phyloP scores from a whole-genome alignment of 2,113 vertebrate genomes.

The Oryzias melastigma region DNA sequence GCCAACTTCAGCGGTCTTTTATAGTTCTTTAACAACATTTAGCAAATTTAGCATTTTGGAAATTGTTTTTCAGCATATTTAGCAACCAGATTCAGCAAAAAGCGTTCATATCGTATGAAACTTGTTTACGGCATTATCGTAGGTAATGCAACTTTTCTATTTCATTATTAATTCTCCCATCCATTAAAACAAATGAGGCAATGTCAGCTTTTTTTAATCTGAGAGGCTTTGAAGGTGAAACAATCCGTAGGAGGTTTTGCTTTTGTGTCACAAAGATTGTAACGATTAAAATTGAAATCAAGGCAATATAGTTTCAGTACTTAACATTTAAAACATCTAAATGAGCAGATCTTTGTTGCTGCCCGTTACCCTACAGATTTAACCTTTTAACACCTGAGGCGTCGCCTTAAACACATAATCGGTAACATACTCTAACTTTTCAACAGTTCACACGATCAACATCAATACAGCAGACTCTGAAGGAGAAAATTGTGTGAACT shows the following conservation, averaged over 20 bases:
- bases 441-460: constrained; percentile 8
- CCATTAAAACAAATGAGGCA: constrained; percentile 53
- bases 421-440: constrained; percentile 28
- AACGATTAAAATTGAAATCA: constrained; percentile 50
- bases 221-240: constrained; percentile 53
- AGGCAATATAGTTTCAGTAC: constrained; percentile 32
- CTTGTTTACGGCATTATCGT: too few species aligned
- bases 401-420: constrained; percentile 6
- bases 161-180: constrained; percentile 28
- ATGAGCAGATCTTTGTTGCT: background rate
- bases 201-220: constrained; percentile 30
- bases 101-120: too few species aligned
- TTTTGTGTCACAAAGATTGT: constrained; percentile 51
- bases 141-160: too few species aligned
- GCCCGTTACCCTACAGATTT: too few species aligned
- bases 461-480: too few species aligned
- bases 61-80: too few species aligned
- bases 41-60: too few species aligned
- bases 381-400: too few species aligned
- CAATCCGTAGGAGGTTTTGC: constrained; percentile 37
- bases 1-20: too few species aligned
- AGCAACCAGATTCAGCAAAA: too few species aligned
- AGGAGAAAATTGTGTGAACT: too few species aligned
- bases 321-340: constrained; percentile 11
- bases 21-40: too few species aligned